These are phyloP conservation scores for Mesorhabditis belari DNA, from an alignment of 2,888 invertebrate species.

Conservation along the genomic window DNA sequence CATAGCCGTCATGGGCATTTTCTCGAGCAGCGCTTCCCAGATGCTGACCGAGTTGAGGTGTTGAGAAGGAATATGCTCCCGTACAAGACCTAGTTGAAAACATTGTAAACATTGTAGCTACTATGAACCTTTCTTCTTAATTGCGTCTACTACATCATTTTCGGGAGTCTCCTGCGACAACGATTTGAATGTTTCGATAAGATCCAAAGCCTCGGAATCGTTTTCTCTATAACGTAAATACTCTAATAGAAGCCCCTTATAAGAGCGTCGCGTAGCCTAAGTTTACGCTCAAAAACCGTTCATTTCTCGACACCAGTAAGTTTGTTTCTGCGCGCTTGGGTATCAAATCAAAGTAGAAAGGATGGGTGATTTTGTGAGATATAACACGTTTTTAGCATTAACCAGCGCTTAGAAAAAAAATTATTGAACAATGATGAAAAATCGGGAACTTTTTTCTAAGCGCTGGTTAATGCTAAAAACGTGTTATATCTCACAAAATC, in stretches of 20 bases:
- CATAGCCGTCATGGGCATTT: constrained; percentile 55
- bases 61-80: constrained; percentile 68
- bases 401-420: too few species aligned
- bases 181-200: constrained; percentile 28
- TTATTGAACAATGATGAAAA: not conserved
- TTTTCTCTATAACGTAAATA: not conserved
- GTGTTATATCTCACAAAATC: too few species aligned
- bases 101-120: not conserved
- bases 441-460: too few species aligned
- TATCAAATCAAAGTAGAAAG: too few species aligned
- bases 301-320: too few species aligned
- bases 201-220: constrained; percentile 14
- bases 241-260: too few species aligned
- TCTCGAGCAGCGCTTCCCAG: constrained; percentile 53
- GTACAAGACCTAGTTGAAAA: constrained; percentile 57
- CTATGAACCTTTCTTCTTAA: constrained; percentile 16
- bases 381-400: too few species aligned
- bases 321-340: too few species aligned
- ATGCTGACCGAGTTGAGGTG: constrained; percentile 59
- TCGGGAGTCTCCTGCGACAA: constrained; percentile 21
- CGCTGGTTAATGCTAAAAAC: too few species aligned
- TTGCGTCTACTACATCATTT: constrained; percentile 14
- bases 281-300: too few species aligned
- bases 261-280: too few species aligned
- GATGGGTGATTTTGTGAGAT: too few species aligned